Evolutionary conservation across 2,888 invertebrate species (phyloP), one percentile per base, ranked within the genome.

Genomic region (Hydrotaea cyrtoneurina): DNA sequence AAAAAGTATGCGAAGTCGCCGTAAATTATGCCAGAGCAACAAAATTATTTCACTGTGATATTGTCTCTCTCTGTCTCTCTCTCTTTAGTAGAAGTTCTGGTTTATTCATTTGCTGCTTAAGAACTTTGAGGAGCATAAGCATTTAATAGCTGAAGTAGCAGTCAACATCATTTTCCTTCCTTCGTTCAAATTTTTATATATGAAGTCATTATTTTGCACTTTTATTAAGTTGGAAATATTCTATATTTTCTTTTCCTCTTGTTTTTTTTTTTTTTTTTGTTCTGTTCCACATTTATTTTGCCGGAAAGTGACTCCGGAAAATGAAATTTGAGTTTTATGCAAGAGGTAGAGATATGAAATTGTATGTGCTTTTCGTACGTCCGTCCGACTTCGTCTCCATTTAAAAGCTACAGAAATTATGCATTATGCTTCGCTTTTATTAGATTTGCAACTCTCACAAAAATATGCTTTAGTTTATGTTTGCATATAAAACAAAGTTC

Each of bases 241-340:
- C 21, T 23, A 21, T 10, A n/a, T 15, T 15, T 10, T 13, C n/a
- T 31, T 36, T 13, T 39, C 31, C 3, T 31, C 7, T 31, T 31
- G 2, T 31, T 31, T 5, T 4, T 15, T 31, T 31, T 31, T 31
- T 31, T 31, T 31, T 5, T 4, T 15, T 26, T 59, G 11, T 59
- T 50, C n/a, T 50, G 15, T 50, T 50, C 50, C 50, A 50, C 50
- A 50, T 50, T 50, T 50, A 50, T 50, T 50, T 50, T n/a, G n/a
- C 50, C 50, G 50, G 15, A 50, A 50, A 50, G 23, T 69, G 46
- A n/a, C 15, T 50, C 23, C 26, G 15, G 80, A 53, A 77, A 80
- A 83, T 80, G 36, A 80, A 72, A 83, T 83, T 73, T 59, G 66
- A 80, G 76, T 80, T 80, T 83, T 83, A 83, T 83, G 66, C 83